These are phyloP conservation scores for Phortica magna DNA, from an alignment of 2,888 invertebrate species.

Conservation along the genomic window DNA sequence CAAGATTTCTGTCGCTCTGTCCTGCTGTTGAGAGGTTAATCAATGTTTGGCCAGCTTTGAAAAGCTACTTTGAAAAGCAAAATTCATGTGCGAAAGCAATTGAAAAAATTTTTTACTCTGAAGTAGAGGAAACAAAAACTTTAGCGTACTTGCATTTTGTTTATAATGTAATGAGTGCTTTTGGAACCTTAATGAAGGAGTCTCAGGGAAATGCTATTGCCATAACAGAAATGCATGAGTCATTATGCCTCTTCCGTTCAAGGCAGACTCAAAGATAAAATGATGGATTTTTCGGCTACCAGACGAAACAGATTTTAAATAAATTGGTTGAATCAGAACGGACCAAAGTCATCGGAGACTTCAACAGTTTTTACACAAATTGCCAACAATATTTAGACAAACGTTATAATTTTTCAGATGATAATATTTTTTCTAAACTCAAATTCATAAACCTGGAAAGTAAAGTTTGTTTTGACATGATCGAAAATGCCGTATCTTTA, in stretches of 20 bases:
- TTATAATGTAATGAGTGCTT: slow-evolving; percentile 35
- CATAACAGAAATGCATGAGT: slow-evolving; percentile 44
- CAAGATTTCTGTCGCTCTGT: slow-evolving; percentile 38
- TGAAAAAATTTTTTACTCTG: slow-evolving; percentile 26
- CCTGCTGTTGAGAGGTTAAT: slow-evolving; percentile 32
- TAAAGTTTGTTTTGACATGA: slow-evolving; percentile 27
- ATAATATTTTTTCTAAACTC: slow-evolving; percentile 22
- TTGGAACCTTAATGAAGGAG: slow-evolving; percentile 34
- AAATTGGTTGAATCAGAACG: slow-evolving; percentile 1
- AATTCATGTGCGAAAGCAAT: slow-evolving; percentile 35
- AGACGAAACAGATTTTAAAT: slow-evolving; percentile 42
- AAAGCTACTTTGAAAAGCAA: slow-evolving; percentile 36
- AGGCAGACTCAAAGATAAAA: slow-evolving; percentile 41
- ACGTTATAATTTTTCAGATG: slow-evolving; percentile 27
- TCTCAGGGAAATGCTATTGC: slow-evolving; percentile 37
- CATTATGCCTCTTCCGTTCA: slow-evolving; percentile 27
- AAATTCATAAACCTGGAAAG: slow-evolving; percentile 25
- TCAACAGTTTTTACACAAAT: slow-evolving; percentile 7
- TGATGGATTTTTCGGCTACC: slow-evolving; percentile 34
- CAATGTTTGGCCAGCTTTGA: slow-evolving; percentile 41
- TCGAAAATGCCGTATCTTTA: slow-evolving; percentile 32
- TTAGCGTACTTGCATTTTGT: too few relatives aligned
- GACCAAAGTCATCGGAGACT: background rate
- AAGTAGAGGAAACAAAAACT: slow-evolving; percentile 24
- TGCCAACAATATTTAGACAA: background rate